phyloP scores from a whole-genome alignment of 2,888 invertebrate species.

The Cancer borealis region DNA sequence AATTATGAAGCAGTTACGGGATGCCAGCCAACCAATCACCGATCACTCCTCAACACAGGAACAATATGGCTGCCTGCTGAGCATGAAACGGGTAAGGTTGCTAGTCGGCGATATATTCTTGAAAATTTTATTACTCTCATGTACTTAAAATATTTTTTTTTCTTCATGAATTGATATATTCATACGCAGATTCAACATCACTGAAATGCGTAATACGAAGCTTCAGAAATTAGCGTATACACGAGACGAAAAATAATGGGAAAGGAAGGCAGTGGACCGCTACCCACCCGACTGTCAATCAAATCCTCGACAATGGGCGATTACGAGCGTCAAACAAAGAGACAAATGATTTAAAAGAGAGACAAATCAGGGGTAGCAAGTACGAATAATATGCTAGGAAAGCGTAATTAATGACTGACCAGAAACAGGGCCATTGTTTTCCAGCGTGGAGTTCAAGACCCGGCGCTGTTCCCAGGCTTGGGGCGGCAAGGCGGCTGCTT shows the following conservation, averaged over 20 bases:
- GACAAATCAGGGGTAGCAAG: constrained; percentile 72
- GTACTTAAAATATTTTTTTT: background rate
- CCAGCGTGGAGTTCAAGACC: constrained; percentile 50
- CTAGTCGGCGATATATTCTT: too few species aligned
- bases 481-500: background rate
- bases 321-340: constrained; percentile 71
- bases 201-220: background rate
- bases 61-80: constrained; percentile 66
- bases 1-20: constrained; percentile 68
- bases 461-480: constrained; percentile 60
- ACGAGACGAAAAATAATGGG: background rate
- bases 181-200: background rate
- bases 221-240: background rate
- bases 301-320: constrained; percentile 63
- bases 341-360: constrained; percentile 71
- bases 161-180: background rate
- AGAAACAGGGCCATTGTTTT: constrained; percentile 70
- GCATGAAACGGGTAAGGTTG: background rate
- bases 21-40: constrained; percentile 59
- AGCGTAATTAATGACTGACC: constrained; percentile 72
- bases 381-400: constrained; percentile 71
- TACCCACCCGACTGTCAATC: constrained; percentile 64
- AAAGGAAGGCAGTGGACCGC: background rate
- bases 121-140: background rate
- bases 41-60: constrained; percentile 54